Conservation (phyloP, 2,113 vertebrate species). For the Pollimyrus isidori region DNA sequence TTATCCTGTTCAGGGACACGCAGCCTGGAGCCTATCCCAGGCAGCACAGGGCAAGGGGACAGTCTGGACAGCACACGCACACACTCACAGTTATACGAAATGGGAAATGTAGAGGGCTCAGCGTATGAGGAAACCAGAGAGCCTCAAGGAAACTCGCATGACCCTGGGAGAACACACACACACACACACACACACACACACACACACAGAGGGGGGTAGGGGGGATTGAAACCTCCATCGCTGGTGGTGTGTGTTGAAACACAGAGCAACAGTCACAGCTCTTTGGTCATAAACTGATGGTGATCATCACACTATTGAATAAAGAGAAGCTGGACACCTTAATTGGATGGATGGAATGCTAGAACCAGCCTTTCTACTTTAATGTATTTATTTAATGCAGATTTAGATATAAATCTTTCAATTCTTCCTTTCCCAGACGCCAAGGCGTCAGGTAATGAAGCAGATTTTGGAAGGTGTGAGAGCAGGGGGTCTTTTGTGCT, state of each 20-base stretch:
- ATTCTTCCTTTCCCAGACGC: conserved; percentile 2
- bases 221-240: neutral
- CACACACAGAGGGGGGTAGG: neutral
- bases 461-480: neutral
- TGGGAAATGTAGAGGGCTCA: neutral
- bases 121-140: neutral
- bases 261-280: neutral
- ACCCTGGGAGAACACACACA: neutral
- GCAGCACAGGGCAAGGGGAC: neutral
- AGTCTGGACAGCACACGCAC: neutral
- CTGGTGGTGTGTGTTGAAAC: neutral
- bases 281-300: neutral
- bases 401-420: conserved; percentile 6
- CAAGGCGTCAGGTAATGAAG: conserved; percentile 9
- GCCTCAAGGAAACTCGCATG: neutral
- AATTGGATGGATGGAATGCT: conserved; percentile 1
- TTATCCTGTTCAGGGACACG: neutral
- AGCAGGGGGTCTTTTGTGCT: neutral
- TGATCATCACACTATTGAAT: neutral
- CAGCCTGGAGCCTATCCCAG: neutral
- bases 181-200: neutral
- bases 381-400: conserved; percentile 8
- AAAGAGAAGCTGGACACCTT: neutral
- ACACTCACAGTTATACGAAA: neutral
- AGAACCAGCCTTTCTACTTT: neutral